These are phyloP conservation scores for Cossypha niveicapilla DNA, from an alignment of 2,797 vertebrate genomes.

Conservation along the genomic window DNA sequence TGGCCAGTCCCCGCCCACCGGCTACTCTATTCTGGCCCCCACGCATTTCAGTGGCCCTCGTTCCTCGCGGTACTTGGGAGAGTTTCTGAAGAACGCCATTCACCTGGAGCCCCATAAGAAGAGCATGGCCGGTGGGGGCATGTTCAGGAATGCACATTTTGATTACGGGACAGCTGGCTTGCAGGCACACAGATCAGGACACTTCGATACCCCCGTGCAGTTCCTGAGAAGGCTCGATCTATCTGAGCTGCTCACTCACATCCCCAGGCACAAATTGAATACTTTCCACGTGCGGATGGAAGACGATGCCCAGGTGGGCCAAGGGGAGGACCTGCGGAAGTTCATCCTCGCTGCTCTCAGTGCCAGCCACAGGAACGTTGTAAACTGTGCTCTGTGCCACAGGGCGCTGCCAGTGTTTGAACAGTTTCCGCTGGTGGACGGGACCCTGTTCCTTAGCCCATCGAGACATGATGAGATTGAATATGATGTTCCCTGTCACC, in stretches of 20 bases:
- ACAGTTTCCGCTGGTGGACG: constrained; percentile 97
- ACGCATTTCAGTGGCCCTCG: constrained; percentile 81
- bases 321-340: constrained; percentile 97
- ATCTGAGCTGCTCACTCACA: constrained; percentile 92
- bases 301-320: constrained; percentile 94
- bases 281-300: constrained; percentile 99
- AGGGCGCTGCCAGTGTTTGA: constrained; percentile 92
- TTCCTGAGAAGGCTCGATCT: constrained; percentile 96
- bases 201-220: constrained; percentile 86
- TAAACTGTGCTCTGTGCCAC: constrained; percentile 97
- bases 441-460: constrained; percentile 96
- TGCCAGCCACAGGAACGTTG: constrained; percentile 93
- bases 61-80: constrained; percentile 90
- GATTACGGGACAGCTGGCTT: constrained; percentile 73
- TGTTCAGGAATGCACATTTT: constrained; percentile 76
- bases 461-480: constrained; percentile 98
- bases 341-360: constrained; percentile 96
- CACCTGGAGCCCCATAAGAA: constrained; percentile 92
- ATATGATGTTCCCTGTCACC: constrained; percentile 97
- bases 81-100: constrained; percentile 93
- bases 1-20: constrained; percentile 87
- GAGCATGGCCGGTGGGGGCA: constrained; percentile 78
- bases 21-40: constrained; percentile 88
- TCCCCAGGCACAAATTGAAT: constrained; percentile 96
- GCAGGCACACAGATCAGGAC: constrained; percentile 78